Evolutionary conservation across 2,888 invertebrate genomes (phyloP), one percentile per base, ranked within the genome.

Genomic region (Temnothorax rugatulus): DNA sequence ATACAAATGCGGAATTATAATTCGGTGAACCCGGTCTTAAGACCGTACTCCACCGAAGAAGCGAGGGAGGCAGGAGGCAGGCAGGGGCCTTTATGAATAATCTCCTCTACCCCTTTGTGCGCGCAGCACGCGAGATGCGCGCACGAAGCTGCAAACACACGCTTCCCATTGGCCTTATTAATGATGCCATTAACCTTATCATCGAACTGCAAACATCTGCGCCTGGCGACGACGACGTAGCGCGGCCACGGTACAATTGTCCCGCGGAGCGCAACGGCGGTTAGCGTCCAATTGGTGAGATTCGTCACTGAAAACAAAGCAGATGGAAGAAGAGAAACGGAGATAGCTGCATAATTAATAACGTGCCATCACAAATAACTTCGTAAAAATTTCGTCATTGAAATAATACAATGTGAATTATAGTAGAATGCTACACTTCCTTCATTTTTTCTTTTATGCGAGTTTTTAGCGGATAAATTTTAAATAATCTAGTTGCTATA

Each of bases 1-100:
- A 94, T 94, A 94, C 92, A 94, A 94, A 94, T 94, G 93, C 91
- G 90, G 91, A 92, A 94, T 94, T 93, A 93, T 93, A 93, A 93
- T 93, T 93, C 92, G 91, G 90, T 90, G 88, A 71, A 81, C 87
- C 89, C 86, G 77, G 52, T 83, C 87, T 57, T 68, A 57, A 83
- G 87, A 38, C 69, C 86, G 79, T 86, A 86, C 87, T 77, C 81
- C 76, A 34, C 13, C 63, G 61, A 71, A 69, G 83, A 75, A 81
- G 21, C 13, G 25, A 52, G 52, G 29, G 34, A 2, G 54, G 38
- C 29, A 41, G 18, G 15, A 4, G 18, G 41, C 38, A 59, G 66
- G 15, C 29, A 15, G 29, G n/a, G 1, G n/a, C 38, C 83, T 83
- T 88, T 89, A 90, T 87, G 90, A 88, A 89, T 90, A 88, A 89